Base-by-base conservation (phyloP, 2,113 vertebrate species). In the Maylandia zebra region DNA sequence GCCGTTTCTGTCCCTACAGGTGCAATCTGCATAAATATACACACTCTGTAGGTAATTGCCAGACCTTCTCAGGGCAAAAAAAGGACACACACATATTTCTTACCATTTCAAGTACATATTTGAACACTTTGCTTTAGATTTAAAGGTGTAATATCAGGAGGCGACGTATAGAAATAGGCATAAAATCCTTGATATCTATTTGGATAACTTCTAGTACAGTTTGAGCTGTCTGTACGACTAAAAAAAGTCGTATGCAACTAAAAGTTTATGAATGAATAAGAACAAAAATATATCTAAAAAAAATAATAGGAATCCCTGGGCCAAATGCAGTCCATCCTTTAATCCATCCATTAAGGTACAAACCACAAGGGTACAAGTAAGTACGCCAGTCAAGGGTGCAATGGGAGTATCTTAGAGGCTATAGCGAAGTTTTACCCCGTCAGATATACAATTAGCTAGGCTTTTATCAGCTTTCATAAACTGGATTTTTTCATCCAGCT, bases 351-450 rank as follows among this genome's bases (percentile, higher is more conserved):
- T 74, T 74, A 74, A 45, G 14, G 9, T 17, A 48, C 69, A 74
- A 74, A 74, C 14, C 27, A 52, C 74, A 78, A 78, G 3, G 10
- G 45, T 78, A 78, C 45, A 2, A 78, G 0, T 0, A 78, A 52
- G 74, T 34, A 52, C 45, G 5, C 74, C 74, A 52, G 27, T 50
- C 16, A 13, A 6, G 43, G 43, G 27, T 32, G 27, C 43, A 78
- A 78, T 32, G 43, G 24, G 22, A 76, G 43, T 76, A 30, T 17
- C 71, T 76, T 19, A 50, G 24, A 76, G 43, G 38, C 38, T 50
- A 76, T 30, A 48, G 24, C 6, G 0, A 50, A 71, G n/a, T 43
- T 16, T 71, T 1, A 45, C 1, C 8, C 38, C 66, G 0, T 43
- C 38, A 43, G 38, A 74, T 14, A 43, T 71, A 78, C 24, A 78